A percentile compares a stretch with the other conserved stretches of the same genome.
phyloP scores from a whole-genome alignment of 2,888 invertebrate species.

The Alsophila aescularia region DNA sequence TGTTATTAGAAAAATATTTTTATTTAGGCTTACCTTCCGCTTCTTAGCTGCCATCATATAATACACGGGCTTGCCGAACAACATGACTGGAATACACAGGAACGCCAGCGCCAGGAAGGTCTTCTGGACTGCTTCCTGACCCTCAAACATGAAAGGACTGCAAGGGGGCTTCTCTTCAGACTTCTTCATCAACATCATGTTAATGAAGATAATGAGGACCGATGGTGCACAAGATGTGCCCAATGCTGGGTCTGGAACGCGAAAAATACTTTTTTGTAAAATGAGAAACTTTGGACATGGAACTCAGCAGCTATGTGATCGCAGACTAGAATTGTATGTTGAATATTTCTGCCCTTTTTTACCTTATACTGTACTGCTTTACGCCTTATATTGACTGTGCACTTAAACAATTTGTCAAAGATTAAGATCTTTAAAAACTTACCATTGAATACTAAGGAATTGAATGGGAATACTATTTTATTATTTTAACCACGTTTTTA shows the following conservation, averaged over 20 bases:
- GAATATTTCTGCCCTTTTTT: too few relatives aligned
- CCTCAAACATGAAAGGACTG: conserved; percentile 84
- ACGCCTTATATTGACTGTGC: too few relatives aligned
- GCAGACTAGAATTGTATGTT: too few relatives aligned
- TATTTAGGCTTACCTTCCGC: conserved; percentile 60
- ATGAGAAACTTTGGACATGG: too few relatives aligned
- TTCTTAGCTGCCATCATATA: conserved; percentile 78
- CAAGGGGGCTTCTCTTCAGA: conserved; percentile 73
- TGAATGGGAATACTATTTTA: too few relatives aligned
- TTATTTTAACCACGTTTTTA: too few relatives aligned
- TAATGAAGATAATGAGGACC: conserved; percentile 91
- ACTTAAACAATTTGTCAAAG: too few relatives aligned
- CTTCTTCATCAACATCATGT: conserved; percentile 89
- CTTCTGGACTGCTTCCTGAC: conserved; percentile 85
- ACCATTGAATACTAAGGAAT: too few relatives aligned
- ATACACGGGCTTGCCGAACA: conserved; percentile 91
- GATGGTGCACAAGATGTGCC: conserved; percentile 89
- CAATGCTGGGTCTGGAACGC: conserved; percentile 66
- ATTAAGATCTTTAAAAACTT: too few relatives aligned
- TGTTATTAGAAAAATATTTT: too few relatives aligned
- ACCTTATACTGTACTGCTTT: too few relatives aligned
- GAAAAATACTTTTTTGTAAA: neutral
- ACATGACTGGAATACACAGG: conserved; percentile 90
- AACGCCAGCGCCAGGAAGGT: conserved; percentile 86
- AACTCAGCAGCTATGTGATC: too few relatives aligned